Evolutionary conservation across 2,113 vertebrate genomes (phyloP), one percentile per base, ranked within the genome.

Genomic region (Manacus vitellinus): DNA sequence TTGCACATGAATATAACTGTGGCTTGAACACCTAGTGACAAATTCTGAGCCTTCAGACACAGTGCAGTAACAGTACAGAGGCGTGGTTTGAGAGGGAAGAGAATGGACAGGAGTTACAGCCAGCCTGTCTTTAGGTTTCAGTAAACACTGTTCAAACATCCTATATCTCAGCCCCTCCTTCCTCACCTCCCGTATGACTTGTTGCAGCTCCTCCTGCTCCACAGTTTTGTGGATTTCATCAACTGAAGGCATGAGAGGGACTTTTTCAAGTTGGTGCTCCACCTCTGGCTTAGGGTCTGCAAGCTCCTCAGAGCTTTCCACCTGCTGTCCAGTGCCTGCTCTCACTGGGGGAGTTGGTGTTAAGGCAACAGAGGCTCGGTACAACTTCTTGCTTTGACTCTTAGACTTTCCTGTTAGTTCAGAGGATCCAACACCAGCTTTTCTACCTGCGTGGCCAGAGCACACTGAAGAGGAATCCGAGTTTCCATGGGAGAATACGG

Each of bases 111-210:
- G 22, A 94, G 30, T 22, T 59, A 55, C 7, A 87, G 44, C 22
- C 5, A 46, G 41, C 14, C 30, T 47, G 31, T 13, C 56, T 71
- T 55, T 21, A 79, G 31, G 24, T 61, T 79, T 70, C 82, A 74
- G 33, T 31, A 47, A 71, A 55, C 23, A 27, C 46, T 28, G 8
- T 33, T 82, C 41, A 19, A 62, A 62, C 6, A 19, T 4, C 16
- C 21, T 30, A 52, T 70, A 72, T 4, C 43, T 30, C 71, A 88
- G 65, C 4, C 72, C 25, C 24, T 71, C 24, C 44, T 10, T 89
- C 78, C 97, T 97, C 84, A 99, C 99, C 99, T 99, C 99, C 76
- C 97, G 98, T 77, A 99, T 99, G 80, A 99, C 98, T 97, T 99
- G 98, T 61, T 99, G 98, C 77, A 99, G 95, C 68, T 99, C 98